Evolutionary conservation across 2,113 vertebrate species (phyloP), one percentile per base, ranked within the genome.

Genomic region (Himantopus leucocephalus): DNA sequence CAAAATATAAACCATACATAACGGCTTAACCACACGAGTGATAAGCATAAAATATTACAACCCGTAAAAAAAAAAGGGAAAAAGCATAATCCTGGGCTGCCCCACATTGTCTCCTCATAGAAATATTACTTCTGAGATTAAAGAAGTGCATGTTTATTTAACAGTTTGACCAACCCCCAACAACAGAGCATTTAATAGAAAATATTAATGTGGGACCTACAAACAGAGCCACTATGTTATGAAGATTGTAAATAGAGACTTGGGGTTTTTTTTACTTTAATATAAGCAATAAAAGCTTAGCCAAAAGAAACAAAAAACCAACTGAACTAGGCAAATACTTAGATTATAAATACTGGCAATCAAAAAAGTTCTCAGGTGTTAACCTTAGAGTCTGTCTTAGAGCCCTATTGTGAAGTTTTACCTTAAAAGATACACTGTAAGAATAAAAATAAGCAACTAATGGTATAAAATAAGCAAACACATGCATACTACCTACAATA

Each of bases 21-120:
- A 70, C 0, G 0, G 85, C 81, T 96, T 83, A 92, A 72, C 41
- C 66, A 87, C 75, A 67, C 1, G 3, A 82, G 58, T n/a, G 71
- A 93, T 79, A 90, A 95, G 50, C 72, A 88, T 82, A 45, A 94
- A 94, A 93, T 94, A 95, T 12, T 87, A 72, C 45, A 79, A 76
- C 35, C 29, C 53, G 82, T 64, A 10, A 34, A 56, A 62, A 55
- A 66, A 80, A 50, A 62, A 26, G 10, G 32, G 30, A 39, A 90
- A 90, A 87, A 76, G 21, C 41, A 62, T 66, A 79, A 94, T 96
- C 78, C 50, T 76, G 71, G 67, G 37, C 85, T 90, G 78, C 63
- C 59, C 73, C 88, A 93, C 73, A 60, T 59, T 88, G 59, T 68
- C 59, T 83, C n/a, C 37, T 85, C 71, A 48, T 43, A 73, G 58